phyloP scores from a whole-genome alignment of 2,113 vertebrate species.

The Cacatua alba region DNA sequence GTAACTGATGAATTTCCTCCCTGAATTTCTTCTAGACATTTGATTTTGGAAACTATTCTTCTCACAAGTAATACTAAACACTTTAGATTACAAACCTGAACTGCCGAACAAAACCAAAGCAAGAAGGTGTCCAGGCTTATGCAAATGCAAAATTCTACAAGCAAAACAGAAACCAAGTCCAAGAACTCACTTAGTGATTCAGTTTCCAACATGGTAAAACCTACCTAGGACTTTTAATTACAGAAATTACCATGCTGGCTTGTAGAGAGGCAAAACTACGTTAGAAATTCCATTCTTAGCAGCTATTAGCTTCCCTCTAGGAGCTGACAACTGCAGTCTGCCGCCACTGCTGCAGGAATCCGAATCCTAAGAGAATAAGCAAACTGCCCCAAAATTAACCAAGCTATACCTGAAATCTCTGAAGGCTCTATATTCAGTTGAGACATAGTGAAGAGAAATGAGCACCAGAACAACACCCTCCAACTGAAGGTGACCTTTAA shows the following conservation, averaged over 20 bases:
- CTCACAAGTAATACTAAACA: not conserved
- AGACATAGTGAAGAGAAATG: not conserved
- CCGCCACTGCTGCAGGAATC: not conserved
- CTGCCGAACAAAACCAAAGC: not conserved
- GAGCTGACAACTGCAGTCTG: not conserved
- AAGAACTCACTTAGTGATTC: not conserved
- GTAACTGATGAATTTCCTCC: not conserved
- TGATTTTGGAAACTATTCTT: not conserved
- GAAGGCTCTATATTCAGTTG: not conserved
- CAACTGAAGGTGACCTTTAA: conserved; percentile 13
- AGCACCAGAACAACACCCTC: not conserved
- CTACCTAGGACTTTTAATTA: not conserved
- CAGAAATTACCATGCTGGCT: not conserved
- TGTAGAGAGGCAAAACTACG: not conserved
- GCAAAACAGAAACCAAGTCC: not conserved
- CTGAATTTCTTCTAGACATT: not conserved
- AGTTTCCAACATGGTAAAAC: not conserved
- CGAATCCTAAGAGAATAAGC: accelerated
- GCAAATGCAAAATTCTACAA: not conserved
- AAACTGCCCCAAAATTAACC: not conserved
- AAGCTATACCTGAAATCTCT: not conserved
- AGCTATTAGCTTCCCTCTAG: not conserved
- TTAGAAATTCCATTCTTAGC: not conserved
- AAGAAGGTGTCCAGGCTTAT: accelerated
- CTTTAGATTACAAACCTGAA: not conserved